Evolutionary conservation across 1,140 invertebrate genomes (phyloP), one percentile per base, ranked within the genome.

Genomic region (Diuraphis noxia): DNA sequence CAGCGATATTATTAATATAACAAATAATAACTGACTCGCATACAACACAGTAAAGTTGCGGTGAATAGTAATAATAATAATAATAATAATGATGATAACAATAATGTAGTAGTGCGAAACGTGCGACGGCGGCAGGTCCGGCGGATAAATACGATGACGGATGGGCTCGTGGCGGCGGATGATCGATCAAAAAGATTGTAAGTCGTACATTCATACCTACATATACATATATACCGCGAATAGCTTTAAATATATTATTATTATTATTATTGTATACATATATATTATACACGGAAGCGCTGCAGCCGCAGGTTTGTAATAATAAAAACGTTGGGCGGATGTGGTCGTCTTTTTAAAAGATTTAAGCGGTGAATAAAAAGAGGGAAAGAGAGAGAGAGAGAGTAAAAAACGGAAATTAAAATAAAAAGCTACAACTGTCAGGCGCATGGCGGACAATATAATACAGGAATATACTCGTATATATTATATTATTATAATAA

Each of bases 101-200:
- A 21, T 49, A 49, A 49, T 49, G 46, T 23, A 49, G n/a, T 79
- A 79, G 38, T 84, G 81, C 30, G 81, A 41, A 84, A 84, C 25
- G 81, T 81, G 79, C 36, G 36, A 38, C 40, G 81, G 81, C 10
- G 40, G 38, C 81, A 40, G 81, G 41, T 84, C 81, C 38, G 81
- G 38, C 81, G 81, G 81, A 84, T 40, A 84, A 40, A 82, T 41
- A 84, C 40, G 81, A 84, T 84, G 81, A 84, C 81, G 40, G 81
- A 84, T 84, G 81, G 81, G 38, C 40, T 43, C 38, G 30, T 25
- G 81, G 81, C 81, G 56, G 30, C n/a, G 36, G 21, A 38, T 38
- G 25, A 84, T 41, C 81, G 81, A 84, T 84, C 81, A 41, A 41
- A 41, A 49, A 84, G 38, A 63, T 63, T 30, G 56, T n/a, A n/a